Evolutionary conservation across 2,888 invertebrate genomes (phyloP).

Genomic region (Netelia virgata): DNA sequence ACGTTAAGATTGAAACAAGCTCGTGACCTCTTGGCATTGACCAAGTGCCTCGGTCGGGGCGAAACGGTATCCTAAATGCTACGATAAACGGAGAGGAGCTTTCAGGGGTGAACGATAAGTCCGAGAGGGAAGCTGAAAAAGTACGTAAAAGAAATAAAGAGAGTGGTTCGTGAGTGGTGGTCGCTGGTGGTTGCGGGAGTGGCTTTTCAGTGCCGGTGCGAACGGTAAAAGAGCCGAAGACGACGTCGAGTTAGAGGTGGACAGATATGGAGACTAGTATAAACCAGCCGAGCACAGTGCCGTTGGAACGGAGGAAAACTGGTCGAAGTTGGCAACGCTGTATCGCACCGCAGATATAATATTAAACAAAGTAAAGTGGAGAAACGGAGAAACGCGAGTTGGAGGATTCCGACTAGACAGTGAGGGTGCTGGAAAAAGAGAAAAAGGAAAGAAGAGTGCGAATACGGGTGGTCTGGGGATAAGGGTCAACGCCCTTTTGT

Average conservation of each 20-base stretch:
- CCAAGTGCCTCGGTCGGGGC: conserved; percentile 50
- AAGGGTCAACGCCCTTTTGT: not conserved
- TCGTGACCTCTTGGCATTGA: conserved; percentile 65
- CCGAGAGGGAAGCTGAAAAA: conserved; percentile 38
- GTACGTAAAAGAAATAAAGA: conserved; percentile 41
- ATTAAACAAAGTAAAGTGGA: conserved; percentile 1
- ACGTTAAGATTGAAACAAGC: conserved; percentile 53
- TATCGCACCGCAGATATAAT: conserved; percentile 22
- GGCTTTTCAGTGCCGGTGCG: conserved; percentile 7
- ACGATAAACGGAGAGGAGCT: conserved; percentile 56
- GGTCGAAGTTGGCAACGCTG: conserved; percentile 17
- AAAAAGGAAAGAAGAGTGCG: conserved; percentile 9
- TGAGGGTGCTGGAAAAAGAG: not conserved
- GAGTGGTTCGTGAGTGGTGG: conserved; percentile 38
- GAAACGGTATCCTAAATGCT: conserved; percentile 47
- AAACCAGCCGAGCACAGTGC: conserved; percentile 23
- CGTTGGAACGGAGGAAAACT: conserved; percentile 20
- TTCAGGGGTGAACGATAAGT: conserved; percentile 51
- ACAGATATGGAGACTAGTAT: conserved; percentile 42
- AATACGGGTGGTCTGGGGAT: not conserved
- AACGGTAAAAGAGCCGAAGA: conserved; percentile 11
- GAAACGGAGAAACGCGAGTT: not conserved
- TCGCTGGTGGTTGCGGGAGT: conserved; percentile 4
- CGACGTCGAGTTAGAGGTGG: conserved; percentile 34
- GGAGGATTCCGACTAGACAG: conserved; percentile 1